Conservation (phyloP, 2,888 invertebrate species). For the Proisotoma minuta region DNA sequence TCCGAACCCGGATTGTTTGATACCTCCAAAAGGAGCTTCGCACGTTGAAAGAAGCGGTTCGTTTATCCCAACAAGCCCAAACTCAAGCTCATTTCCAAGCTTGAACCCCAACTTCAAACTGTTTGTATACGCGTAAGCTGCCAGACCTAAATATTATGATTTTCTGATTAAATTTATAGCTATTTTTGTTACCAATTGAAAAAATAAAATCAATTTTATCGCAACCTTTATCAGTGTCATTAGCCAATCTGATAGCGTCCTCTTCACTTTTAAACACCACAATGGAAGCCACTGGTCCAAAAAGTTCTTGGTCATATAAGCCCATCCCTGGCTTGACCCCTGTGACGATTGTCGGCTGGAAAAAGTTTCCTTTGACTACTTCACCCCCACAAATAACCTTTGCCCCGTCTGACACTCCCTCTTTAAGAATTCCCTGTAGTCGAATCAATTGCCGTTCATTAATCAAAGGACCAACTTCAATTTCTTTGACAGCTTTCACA, state of each 20-base stretch:
- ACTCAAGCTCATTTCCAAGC: conserved; percentile 76
- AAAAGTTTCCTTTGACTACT: conserved; percentile 70
- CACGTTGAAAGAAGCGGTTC: conserved; percentile 85
- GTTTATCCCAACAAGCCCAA: conserved; percentile 93
- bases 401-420: conserved; percentile 81
- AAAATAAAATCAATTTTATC: conserved; percentile 52
- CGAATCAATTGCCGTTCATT: too few relatives aligned
- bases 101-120: conserved; percentile 85
- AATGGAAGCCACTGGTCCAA: conserved; percentile 81
- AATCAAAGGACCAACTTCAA: conserved; percentile 79
- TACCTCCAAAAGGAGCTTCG: conserved; percentile 93
- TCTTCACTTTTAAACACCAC: conserved; percentile 70
- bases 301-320: conserved; percentile 81
- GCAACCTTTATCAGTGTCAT: conserved; percentile 81
- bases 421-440: too few relatives aligned
- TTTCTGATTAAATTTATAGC: background rate
- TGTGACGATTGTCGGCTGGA: conserved; percentile 80
- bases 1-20: conserved; percentile 93
- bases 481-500: conserved; percentile 61
- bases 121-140: conserved; percentile 75
- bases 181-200: background rate
- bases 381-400: conserved; percentile 71
- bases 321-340: conserved; percentile 71
- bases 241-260: conserved; percentile 78
- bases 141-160: background rate